Conservation (phyloP, 2,113 vertebrate genomes). For the Pachyramphus minor region DNA sequence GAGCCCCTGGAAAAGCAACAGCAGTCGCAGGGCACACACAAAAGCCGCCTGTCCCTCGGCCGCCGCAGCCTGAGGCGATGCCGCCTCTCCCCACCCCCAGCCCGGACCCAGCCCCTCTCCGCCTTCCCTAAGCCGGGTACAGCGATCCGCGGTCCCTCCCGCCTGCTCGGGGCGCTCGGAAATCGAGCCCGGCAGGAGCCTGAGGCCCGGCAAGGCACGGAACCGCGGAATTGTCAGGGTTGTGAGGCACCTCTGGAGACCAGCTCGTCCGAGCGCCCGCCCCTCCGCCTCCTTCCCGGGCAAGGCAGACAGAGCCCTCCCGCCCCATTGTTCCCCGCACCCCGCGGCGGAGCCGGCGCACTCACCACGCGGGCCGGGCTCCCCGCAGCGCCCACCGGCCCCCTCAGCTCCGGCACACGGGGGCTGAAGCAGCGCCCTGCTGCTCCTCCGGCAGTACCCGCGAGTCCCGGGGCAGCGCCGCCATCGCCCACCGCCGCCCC, state of each 20-base stretch:
- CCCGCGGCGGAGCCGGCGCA: neutral
- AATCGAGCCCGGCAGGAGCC: constrained; percentile 25
- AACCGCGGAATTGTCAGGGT: neutral
- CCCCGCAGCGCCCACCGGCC: constrained; percentile 33
- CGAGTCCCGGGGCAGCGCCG: constrained; percentile 16
- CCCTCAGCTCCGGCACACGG: constrained; percentile 72
- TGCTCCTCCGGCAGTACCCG: neutral
- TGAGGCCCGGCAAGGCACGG: constrained; percentile 28
- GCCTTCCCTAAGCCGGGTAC: neutral
- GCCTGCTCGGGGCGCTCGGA: neutral
- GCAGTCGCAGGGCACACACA: neutral
- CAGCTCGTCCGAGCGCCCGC: neutral
- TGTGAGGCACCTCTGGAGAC: neutral
- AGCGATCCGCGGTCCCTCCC: neutral
- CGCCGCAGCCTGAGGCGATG: neutral
- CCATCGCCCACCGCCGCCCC: constrained; percentile 33
- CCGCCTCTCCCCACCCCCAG: neutral
- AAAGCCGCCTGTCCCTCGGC: neutral
- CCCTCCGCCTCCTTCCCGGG: neutral
- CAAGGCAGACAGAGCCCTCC: neutral
- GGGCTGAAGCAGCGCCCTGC: neutral
- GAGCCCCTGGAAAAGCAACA: neutral
- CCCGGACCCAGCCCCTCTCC: too few relatives aligned
- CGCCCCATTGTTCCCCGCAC: neutral
- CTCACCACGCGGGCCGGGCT: constrained; percentile 73